Evolutionary conservation across 2,888 invertebrate species (phyloP), one percentile per base, ranked within the genome.

Genomic region (Leptarthrus brevirostris): DNA sequence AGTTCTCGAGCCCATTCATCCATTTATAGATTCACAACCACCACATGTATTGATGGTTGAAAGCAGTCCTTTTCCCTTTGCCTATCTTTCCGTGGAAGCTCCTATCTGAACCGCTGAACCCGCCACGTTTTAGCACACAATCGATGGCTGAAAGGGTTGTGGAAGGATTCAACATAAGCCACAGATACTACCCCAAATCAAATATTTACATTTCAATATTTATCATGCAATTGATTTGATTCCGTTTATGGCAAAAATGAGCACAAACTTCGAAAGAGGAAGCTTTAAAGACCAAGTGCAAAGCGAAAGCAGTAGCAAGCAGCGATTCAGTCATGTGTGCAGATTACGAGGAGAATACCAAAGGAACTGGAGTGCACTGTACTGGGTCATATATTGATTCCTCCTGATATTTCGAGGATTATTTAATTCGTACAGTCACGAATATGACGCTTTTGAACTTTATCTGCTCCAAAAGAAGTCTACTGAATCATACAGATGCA

Each of bases 201-300:
- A 74, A 74, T 74, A 74, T 74, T 74, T 74, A 74, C 74, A 72
- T 74, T 74, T 66, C 72, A 74, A 74, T 74, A 74, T 74, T 74
- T 74, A 74, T 74, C 66, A 74, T 72, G 64, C 54, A 54, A 74
- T 72, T 74, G 72, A 74, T 74, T 74, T 61, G 71, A 52, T 54
- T 74, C 61, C 53, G 49, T 69, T 30, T 69, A 69, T 52, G 34
- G 69, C 10, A 52, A 52, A 69, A 69, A 69, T 26, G 69, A 69
- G 49, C 52, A 49, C 44, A 52, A 26, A n/a, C 34, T 52, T 6
- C 20, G 22, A 30, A 52, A 34, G 34, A 18, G 36, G 54, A 52
- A 52, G 26, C 5, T 26, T 24, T 18, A 26, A 24, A 18, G 30
- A 36, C 22, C 49, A 30, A 30, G 20, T 12, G 8, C 0, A 8